A percentile compares a stretch with the other conserved stretches of the same genome.
phyloP scores from a whole-genome alignment of 2,113 vertebrate species.

The Oriolus oriolus region DNA sequence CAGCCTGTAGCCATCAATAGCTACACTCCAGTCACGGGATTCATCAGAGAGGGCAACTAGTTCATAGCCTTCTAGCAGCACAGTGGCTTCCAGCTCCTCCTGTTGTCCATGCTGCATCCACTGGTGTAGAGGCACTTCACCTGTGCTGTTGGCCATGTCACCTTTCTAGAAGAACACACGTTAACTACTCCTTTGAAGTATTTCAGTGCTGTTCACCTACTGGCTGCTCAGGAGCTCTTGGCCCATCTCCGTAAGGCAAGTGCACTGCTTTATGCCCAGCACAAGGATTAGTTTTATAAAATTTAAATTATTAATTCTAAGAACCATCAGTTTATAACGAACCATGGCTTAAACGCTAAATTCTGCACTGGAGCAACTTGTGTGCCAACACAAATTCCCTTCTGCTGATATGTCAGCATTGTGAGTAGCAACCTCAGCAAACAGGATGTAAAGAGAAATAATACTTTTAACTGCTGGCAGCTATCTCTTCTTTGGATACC shows the following conservation, averaged over 20 bases:
- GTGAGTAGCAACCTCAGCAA: neutral
- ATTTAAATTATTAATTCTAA: neutral
- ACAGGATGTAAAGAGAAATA: neutral
- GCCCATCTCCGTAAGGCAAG: neutral
- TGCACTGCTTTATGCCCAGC: neutral
- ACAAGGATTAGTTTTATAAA: neutral
- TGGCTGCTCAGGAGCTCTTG: neutral
- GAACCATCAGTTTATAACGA: neutral
- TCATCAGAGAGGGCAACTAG: neutral
- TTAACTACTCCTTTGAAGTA: neutral
- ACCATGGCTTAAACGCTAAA: neutral
- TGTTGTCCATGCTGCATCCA: too few relatives aligned
- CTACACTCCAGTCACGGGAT: rapidly evolving
- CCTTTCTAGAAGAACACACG: neutral
- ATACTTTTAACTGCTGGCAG: neutral
- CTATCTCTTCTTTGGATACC: neutral
- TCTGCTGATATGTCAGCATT: neutral
- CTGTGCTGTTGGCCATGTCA: neutral
- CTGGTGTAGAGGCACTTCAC: neutral
- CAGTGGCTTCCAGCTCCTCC: neutral
- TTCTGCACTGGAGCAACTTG: neutral
- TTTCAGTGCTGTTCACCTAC: neutral
- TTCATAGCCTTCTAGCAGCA: neutral
- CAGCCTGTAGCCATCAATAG: neutral
- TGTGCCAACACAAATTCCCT: neutral